Base-by-base conservation (phyloP, 1,140 invertebrate genomes). In the Bombus ignitus region DNA sequence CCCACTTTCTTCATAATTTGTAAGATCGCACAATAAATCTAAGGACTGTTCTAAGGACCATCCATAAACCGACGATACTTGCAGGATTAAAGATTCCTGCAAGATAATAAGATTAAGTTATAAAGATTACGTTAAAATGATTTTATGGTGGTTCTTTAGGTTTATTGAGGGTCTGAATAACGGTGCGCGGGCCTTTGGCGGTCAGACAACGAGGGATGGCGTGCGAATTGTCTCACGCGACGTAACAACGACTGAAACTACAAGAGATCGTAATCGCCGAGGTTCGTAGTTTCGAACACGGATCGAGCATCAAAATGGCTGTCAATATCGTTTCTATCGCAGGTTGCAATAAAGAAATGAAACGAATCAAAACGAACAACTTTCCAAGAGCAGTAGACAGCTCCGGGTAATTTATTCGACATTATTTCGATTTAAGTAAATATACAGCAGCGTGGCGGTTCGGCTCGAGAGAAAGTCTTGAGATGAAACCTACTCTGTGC, bases 301-400 rank as follows among this genome's bases (percentile, higher is more conserved):
- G 35, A 57, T 81, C 35, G 44, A 13, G 78, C 35, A 57, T 81
- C 66, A 25, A 81, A 71, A 68, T 57, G 66, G 68, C 28, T 9
- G 66, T 4, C 68, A 25, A 42, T 44, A 44, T 28, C 9, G 35
- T 12, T 39, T 47, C 32, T 13, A 18, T n/a, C 15, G 53, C 37
- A 42, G 12, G 3, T 53, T 53, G 47, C 1, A 22, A 53, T 53
- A 22, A 18, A 53, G 18, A 53, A 59, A 65, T 37, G 44, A 35
- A 78, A 79, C 35, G 71, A 68, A 76, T 71, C 42, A 75, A 79
- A 82, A 84, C n/a, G 57, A 70, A 25, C 70, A 75, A 85, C 71
- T 89, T 89, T 89, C 59, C 66, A 80, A 88, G 87, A 89, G 81
- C 12, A 35, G 53, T 28, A n/a, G 28, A 79, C 72, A 32, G 81